These are phyloP conservation scores for Xylocampa areola DNA, from an alignment of 2,888 invertebrate genomes.

Conservation along the genomic window DNA sequence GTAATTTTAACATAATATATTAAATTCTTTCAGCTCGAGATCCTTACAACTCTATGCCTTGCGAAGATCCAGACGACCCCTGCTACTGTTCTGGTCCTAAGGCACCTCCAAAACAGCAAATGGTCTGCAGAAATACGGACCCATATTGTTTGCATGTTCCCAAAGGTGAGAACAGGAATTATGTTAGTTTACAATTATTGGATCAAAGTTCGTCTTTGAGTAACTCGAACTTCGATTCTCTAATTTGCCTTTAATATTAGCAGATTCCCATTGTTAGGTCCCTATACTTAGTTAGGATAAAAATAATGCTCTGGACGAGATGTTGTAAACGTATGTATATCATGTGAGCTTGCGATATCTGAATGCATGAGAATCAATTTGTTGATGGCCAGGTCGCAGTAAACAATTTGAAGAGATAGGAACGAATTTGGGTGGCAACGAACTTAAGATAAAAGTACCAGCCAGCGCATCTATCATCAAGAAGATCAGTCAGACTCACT, in stretches of 20 bases:
- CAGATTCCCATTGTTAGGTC: slow-evolving; percentile 1
- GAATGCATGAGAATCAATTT: slow-evolving; percentile 76
- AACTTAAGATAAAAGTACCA: slow-evolving; percentile 85
- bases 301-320: slow-evolving; percentile 12
- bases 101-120: slow-evolving; percentile 66
- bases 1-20: not conserved
- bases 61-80: slow-evolving; percentile 79
- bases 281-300: slow-evolving; percentile 22
- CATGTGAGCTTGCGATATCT: slow-evolving; percentile 35
- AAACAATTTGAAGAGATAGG: slow-evolving; percentile 86
- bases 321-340: slow-evolving; percentile 28
- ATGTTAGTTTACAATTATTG: slow-evolving; percentile 28
- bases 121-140: slow-evolving; percentile 82
- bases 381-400: slow-evolving; percentile 85
- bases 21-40: slow-evolving; percentile 63
- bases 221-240: slow-evolving; percentile 24
- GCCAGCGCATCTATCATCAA: slow-evolving; percentile 80
- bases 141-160: slow-evolving; percentile 85
- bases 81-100: slow-evolving; percentile 83
- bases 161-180: slow-evolving; percentile 74
- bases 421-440: slow-evolving; percentile 81
- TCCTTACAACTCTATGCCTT: slow-evolving; percentile 79
- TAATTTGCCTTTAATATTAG: slow-evolving; percentile 13
- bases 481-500: slow-evolving; percentile 86
- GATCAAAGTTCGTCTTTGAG: slow-evolving; percentile 19